Percentiles rank a stretch among this genome's conserved stretches.
phyloP scores from a whole-genome alignment of 2,113 vertebrate genomes.

The Porphyrio hochstetteri region DNA sequence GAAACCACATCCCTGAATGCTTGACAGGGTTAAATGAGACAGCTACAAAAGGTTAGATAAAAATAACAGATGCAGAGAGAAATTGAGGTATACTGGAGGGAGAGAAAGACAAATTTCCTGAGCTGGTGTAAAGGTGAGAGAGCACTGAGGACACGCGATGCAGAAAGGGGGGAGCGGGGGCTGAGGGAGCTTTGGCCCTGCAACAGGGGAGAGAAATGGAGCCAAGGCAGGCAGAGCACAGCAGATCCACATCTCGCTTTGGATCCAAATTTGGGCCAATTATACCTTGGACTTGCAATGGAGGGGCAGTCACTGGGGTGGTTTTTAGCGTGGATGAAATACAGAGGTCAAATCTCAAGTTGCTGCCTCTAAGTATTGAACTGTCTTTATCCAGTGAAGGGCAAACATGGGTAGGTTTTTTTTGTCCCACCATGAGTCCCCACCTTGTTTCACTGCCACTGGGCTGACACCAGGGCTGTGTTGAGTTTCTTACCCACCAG shows the following conservation, averaged over 20 bases:
- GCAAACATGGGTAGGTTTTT: background rate
- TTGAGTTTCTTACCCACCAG: background rate
- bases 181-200: background rate
- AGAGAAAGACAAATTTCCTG: background rate
- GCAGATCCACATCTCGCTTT: background rate
- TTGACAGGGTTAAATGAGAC: background rate
- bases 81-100: background rate
- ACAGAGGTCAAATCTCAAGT: background rate
- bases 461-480: background rate
- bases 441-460: background rate
- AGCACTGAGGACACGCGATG: background rate
- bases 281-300: background rate
- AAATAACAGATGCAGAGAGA: background rate
- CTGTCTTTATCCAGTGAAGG: background rate
- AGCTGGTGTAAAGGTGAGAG: rapidly evolving
- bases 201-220: rapidly evolving
- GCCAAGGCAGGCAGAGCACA: background rate
- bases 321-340: background rate
- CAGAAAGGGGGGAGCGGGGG: background rate
- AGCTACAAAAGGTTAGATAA: background rate
- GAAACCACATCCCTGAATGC: background rate
- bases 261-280: background rate
- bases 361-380: background rate
- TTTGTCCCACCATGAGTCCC: background rate
- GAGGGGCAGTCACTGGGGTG: background rate